Percentiles rank a stretch among this genome's conserved stretches.
Conservation (phyloP, 2,797 vertebrate species). For the Enteromius treurensis region DNA sequence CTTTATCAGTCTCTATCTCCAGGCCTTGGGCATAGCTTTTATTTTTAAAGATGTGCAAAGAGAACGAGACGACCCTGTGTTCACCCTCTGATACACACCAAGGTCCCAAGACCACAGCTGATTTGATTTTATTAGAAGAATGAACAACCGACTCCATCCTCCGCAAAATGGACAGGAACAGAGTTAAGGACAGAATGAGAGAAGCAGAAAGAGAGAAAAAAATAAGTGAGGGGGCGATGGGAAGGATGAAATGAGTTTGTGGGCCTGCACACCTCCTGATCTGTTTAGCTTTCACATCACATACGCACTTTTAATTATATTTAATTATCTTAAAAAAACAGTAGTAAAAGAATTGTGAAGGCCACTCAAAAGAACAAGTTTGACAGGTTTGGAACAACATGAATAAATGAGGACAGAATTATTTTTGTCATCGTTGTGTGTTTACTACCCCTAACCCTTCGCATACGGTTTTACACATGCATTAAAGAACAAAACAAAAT, state of each 20-base stretch:
- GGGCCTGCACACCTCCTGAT: constrained; percentile 9
- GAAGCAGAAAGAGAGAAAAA: background rate
- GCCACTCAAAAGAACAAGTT: background rate
- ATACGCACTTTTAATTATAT: background rate
- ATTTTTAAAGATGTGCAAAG: constrained; percentile 44
- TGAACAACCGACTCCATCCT: constrained; percentile 35
- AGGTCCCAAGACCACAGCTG: constrained; percentile 49
- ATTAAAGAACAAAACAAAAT: background rate
- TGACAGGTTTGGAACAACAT: background rate
- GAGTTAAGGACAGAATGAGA: constrained; percentile 10
- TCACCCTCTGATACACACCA: constrained; percentile 43
- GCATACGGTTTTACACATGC: background rate
- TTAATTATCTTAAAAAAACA: constrained; percentile 1
- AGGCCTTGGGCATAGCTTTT: constrained; percentile 50
- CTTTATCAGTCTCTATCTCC: constrained; percentile 56
- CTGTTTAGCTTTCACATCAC: background rate
- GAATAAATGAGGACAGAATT: background rate
- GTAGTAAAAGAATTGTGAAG: background rate
- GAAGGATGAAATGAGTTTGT: background rate
- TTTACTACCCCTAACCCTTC: background rate
- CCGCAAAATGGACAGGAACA: constrained; percentile 16
- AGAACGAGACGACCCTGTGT: constrained; percentile 46
- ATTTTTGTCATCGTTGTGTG: background rate
- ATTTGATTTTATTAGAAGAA: constrained; percentile 53
- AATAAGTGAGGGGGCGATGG: background rate